phyloP scores from a whole-genome alignment of 2,888 invertebrate species.

The Diplolepis rosae region DNA sequence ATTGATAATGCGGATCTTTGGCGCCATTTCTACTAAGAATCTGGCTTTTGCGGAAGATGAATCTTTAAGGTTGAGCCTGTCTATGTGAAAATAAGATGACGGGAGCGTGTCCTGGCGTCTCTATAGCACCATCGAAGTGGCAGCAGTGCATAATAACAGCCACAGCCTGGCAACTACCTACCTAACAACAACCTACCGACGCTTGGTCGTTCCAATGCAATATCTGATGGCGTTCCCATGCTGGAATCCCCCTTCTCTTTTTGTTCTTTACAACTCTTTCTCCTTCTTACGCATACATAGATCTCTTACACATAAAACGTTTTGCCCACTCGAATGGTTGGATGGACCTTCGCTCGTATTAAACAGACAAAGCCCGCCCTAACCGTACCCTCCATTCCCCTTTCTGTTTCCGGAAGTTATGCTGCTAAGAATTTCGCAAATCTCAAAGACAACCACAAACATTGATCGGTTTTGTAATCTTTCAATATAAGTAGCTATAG shows the following conservation, averaged over 20 bases:
- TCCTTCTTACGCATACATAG: slow-evolving; percentile 5
- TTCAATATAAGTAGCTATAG: too few relatives aligned
- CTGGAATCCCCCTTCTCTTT: neutral
- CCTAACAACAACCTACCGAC: slow-evolving; percentile 16
- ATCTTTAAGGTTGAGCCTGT: neutral
- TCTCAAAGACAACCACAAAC: slow-evolving; percentile 20
- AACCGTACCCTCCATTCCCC: neutral
- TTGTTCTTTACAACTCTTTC: neutral
- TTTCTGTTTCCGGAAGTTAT: slow-evolving; percentile 26
- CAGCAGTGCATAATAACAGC: slow-evolving; percentile 15
- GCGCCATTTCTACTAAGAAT: neutral
- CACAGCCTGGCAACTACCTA: slow-evolving; percentile 2
- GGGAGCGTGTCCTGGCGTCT: slow-evolving; percentile 4
- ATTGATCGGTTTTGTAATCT: too few relatives aligned
- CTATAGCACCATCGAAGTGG: neutral
- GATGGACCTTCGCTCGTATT: slow-evolving; percentile 1
- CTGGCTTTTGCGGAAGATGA: neutral
- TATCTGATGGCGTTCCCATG: slow-evolving; percentile 15
- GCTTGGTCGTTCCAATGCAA: slow-evolving; percentile 13
- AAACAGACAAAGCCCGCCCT: slow-evolving; percentile 5
- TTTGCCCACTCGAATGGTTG: slow-evolving; percentile 7
- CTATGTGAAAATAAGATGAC: slow-evolving; percentile 4
- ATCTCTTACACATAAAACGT: neutral
- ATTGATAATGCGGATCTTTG: neutral
- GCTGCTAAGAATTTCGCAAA: slow-evolving; percentile 14